Percentiles rank a stretch among this genome's conserved stretches.
Conservation (phyloP, 2,888 invertebrate genomes). For the Enoplolaimus lenunculus region DNA sequence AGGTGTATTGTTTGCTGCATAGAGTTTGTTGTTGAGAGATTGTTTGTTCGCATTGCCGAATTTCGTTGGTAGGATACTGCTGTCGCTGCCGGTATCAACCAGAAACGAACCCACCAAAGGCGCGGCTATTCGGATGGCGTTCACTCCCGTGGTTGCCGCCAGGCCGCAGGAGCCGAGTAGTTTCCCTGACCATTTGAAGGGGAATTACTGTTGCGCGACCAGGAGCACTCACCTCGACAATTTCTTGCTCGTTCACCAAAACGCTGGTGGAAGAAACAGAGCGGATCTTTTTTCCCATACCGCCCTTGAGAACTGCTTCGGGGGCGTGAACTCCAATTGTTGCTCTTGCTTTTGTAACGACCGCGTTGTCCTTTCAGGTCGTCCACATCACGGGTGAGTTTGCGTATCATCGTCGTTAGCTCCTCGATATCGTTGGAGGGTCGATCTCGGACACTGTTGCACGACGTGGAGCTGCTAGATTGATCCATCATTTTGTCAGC, state of each 20-base stretch:
- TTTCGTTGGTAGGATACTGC: neutral
- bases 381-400: neutral
- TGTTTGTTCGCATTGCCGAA: neutral
- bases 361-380: neutral
- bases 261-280: conserved; percentile 4
- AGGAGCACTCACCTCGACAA: neutral
- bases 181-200: neutral
- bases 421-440: neutral
- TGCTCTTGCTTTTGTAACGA: neutral
- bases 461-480: neutral
- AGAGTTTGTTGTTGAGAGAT: neutral
- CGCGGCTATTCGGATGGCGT: conserved; percentile 2
- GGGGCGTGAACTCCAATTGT: neutral
- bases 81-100: conserved; percentile 7
- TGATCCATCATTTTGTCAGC: conserved; percentile 8
- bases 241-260: neutral
- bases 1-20: neutral
- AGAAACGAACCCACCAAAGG: neutral
- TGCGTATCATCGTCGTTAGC: neutral
- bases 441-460: too few relatives aligned
- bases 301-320: neutral
- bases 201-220: neutral
- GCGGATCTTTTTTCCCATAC: neutral
- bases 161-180: neutral
- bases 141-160: neutral